Evolutionary conservation across 2,113 vertebrate genomes (phyloP), one percentile per base, ranked within the genome.

Genomic region (Rhinichthys klamathensis): DNA sequence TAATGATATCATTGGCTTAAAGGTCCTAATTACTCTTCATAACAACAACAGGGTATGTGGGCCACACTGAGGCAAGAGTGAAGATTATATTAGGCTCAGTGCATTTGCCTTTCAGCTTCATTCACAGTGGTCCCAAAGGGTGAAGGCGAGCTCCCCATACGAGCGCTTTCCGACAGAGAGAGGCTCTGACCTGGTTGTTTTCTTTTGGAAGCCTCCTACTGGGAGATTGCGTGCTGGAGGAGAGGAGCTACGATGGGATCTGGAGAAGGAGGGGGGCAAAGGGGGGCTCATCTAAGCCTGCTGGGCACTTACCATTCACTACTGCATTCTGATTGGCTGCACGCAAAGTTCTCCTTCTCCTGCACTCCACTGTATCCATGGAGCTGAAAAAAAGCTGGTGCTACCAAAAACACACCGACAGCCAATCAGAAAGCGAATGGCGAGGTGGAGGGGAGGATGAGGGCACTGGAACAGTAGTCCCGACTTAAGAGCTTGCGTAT

Each of bases 351-450:
- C 92, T 89, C 91, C 89, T 91, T 93, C 92, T 88, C 91, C 89
- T 87, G 91, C 89, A 88, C 91, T 91, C 90, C 91, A 13, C 94
- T 95, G 95, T 95, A 95, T 94, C 95, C 94, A 95, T 95, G 95
- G 94, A 94, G 93, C 83, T 90, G 72, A 94, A 94, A 94, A 41
- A 93, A 95, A 92, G 90, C 90, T 91, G 86, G 89, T 92, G 84
- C 92, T 93, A 92, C 93, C 94, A 93, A 94, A 92, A 93, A 93
- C 92, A 91, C 80, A 30, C 87, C 70, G 72, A 87, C 88, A 92
- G 92, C 94, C 93, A 94, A 94, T 94, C 87, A 84, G 91, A 86
- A 25, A 4, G 38, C 32, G 3, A 86, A 85, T 41, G 70, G 3
- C 56, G 72, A 6, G 87, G 87, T 54, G 81, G 1, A 76, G 85